Evolutionary conservation across 2,113 vertebrate species (phyloP).

Genomic region (Coreoperca whiteheadi): DNA sequence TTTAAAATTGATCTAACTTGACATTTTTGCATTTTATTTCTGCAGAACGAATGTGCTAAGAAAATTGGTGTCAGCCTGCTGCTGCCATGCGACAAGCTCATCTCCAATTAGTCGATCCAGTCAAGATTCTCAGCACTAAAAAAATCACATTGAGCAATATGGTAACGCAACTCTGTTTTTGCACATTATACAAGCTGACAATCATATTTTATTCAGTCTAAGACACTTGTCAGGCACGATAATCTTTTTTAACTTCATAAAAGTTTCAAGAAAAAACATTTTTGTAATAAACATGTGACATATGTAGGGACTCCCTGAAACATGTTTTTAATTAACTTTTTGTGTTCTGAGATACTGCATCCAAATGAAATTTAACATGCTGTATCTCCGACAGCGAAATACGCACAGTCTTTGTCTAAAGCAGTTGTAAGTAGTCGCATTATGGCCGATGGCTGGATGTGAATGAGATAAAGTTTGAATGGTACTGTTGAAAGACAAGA

Average conservation of each 20-base stretch:
- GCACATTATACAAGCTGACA: not conserved
- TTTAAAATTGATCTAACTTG: not conserved
- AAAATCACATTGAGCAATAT: not conserved
- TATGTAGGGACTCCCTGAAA: not conserved
- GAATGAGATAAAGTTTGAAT: not conserved
- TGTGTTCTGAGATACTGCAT: not conserved
- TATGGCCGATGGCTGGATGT: not conserved
- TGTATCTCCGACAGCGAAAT: not conserved
- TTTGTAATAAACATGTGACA: too few species aligned
- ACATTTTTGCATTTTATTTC: slow-evolving; percentile 7
- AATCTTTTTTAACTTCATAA: not conserved
- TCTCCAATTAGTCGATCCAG: slow-evolving; percentile 53
- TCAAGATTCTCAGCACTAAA: not conserved
- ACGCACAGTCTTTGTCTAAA: not conserved
- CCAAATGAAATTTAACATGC: not conserved
- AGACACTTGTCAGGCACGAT: not conserved
- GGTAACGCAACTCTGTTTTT: not conserved
- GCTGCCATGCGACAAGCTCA: slow-evolving; percentile 71
- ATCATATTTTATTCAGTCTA: slow-evolving; percentile 4
- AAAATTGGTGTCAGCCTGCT: slow-evolving; percentile 67
- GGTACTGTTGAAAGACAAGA: not conserved
- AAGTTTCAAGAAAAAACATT: too few species aligned
- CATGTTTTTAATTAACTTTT: not conserved
- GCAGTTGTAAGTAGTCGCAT: not conserved
- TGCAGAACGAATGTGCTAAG: slow-evolving; percentile 79